Evolutionary conservation across 2,113 vertebrate species (phyloP).

Genomic region (Eclectus roratus): DNA sequence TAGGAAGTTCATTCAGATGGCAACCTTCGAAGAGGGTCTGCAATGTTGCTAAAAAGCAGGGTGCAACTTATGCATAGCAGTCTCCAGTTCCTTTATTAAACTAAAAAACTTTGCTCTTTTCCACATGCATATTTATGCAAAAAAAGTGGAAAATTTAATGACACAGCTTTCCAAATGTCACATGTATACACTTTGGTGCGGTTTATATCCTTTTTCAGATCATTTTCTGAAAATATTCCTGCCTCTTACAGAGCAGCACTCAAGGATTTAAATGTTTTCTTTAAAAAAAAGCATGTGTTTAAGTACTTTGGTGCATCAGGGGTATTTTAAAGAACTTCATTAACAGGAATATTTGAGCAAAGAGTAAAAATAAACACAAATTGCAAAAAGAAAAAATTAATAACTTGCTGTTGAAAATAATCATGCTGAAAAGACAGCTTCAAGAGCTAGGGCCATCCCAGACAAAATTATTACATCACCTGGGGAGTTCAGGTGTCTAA

Average conservation of each 20-base stretch:
- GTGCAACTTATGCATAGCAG: neutral
- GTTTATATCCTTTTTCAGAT: neutral
- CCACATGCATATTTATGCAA: neutral
- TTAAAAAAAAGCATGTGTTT: neutral
- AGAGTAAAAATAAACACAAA: neutral
- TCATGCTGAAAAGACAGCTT: neutral
- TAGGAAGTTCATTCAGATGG: neutral
- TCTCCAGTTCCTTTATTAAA: neutral
- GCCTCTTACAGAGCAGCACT: neutral
- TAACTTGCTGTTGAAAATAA: neutral
- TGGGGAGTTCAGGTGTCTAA: neutral
- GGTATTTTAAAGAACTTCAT: neutral
- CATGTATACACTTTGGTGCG: neutral
- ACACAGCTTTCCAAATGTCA: neutral
- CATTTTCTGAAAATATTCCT: neutral
- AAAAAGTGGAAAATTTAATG: neutral
- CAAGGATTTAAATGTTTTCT: neutral
- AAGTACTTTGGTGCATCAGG: neutral
- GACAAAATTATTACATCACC: neutral
- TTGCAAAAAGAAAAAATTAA: neutral
- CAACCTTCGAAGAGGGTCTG: neutral
- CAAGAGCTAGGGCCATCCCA: neutral
- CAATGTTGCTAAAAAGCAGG: neutral
- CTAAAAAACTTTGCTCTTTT: neutral
- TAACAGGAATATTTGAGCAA: neutral